Base-by-base conservation (phyloP, 2,888 invertebrate genomes). In the Poecilobothrus nobilitatus region DNA sequence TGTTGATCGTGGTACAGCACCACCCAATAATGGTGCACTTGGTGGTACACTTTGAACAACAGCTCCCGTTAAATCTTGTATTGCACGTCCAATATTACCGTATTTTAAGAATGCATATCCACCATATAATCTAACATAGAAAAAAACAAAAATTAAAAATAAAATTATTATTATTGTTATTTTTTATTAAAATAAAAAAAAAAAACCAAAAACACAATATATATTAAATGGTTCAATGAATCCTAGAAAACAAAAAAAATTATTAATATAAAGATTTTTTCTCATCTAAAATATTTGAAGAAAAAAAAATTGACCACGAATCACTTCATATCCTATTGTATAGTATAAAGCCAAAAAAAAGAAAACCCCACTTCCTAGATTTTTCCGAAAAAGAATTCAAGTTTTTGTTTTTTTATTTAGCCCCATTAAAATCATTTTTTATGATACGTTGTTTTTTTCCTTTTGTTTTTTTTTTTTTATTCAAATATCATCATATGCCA, bases 11-110 rank as follows among this genome's bases (percentile, higher is more conserved):
- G 89, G 89, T 74, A 89, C 87, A 71, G 88, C 89, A 71, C 88
- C 87, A 79, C 87, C 86, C 68, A 90, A 83, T 66, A 83, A 81
- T 34, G 74, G 73, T 9, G 71, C 71, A 64, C 71, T 71, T 27
- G 74, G 74, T 18, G 73, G 74, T 74, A 87, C 86, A 79, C 89
- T 88, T 82, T 91, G 91, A 72, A 90, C 89, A 73, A 91, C 87
- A 68, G 91, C 91, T 66, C 91, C 91, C 6, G 89, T 88, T 72
- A 91, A 83, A 77, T 89, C 90, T 80, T 90, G 88, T 73, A 90
- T 84, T 12, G 89, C 89, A 76, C 89, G 84, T 62, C 89, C 89
- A 68, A 87, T 86, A 71, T 86, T 84, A 71, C 89, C 87, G 67
- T 86, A 86, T 34, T 85, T 84, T 73, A 89, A 81, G 74, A 84